Percentiles rank a stretch among this genome's conserved stretches.
phyloP scores from a whole-genome alignment of 2,113 vertebrate genomes.

The Meleagris gallopavo region DNA sequence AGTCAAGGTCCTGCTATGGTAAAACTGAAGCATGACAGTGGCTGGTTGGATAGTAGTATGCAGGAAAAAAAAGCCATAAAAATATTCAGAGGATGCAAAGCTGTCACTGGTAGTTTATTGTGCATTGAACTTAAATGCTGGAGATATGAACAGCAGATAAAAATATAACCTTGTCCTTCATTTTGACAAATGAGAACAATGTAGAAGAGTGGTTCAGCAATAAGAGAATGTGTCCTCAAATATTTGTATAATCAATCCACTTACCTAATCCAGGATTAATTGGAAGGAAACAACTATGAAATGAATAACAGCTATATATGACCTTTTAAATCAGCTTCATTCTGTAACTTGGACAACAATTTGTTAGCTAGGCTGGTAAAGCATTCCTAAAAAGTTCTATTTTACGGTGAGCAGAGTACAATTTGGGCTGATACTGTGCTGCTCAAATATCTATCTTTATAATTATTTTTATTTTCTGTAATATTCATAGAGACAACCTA shows the following conservation, averaged over 20 bases:
- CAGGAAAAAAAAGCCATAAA: not conserved
- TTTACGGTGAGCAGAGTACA: not conserved
- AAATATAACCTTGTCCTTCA: not conserved
- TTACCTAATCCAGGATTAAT: not conserved
- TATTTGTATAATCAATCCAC: not conserved
- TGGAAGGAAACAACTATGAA: not conserved
- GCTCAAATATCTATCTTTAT: not conserved
- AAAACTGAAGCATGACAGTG: not conserved
- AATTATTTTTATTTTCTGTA: not conserved
- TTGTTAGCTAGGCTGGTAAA: not conserved
- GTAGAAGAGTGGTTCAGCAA: not conserved
- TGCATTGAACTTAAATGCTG: not conserved
- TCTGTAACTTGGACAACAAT: not conserved
- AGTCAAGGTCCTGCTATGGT: not conserved
- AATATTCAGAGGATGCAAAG: not conserved
- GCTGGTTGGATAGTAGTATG: not conserved
- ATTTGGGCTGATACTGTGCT: not conserved
- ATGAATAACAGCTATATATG: not conserved
- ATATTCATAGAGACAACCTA: not conserved
- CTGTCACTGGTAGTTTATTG: not conserved
- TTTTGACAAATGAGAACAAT: not conserved
- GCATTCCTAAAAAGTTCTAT: not conserved
- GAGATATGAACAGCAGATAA: not conserved
- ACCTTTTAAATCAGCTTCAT: not conserved
- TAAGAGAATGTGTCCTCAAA: not conserved